Evolutionary conservation across 2,888 invertebrate species (phyloP).

Genomic region (Noctua fimbriata): DNA sequence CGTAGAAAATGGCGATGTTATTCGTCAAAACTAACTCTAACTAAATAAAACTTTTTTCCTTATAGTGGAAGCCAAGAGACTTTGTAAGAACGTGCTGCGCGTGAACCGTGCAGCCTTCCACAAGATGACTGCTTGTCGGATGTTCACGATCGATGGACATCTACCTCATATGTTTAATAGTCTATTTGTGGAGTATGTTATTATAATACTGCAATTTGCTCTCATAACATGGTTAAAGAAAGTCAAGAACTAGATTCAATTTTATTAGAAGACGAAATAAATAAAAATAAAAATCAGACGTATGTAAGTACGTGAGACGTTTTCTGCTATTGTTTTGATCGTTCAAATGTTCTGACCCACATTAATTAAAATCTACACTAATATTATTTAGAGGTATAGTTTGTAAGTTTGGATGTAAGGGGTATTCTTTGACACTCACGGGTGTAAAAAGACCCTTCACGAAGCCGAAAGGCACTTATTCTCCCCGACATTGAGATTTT

Average conservation of each 20-base stretch:
- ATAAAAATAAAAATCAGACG: not conserved
- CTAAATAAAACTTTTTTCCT: not conserved
- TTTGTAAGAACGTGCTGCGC: constrained; percentile 33
- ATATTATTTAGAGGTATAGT: too few species aligned
- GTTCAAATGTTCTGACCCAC: not conserved
- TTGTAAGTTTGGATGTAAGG: too few species aligned
- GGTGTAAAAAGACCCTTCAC: too few species aligned
- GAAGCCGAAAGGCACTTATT: too few species aligned
- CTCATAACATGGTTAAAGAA: not conserved
- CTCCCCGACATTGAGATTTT: too few species aligned
- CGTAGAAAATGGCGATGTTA: too few species aligned
- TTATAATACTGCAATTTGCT: constrained; percentile 29
- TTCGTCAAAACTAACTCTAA: not conserved
- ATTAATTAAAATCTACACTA: too few species aligned
- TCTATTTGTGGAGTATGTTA: constrained; percentile 22
- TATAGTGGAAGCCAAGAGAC: constrained; percentile 29
- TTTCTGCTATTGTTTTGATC: not conserved
- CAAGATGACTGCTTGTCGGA: constrained; percentile 31
- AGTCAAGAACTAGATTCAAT: not conserved
- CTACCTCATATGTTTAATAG: constrained; percentile 17
- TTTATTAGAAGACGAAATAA: not conserved
- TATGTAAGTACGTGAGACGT: not conserved
- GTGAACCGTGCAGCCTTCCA: constrained; percentile 21
- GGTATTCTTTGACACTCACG: too few species aligned
- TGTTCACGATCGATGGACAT: constrained; percentile 20